Conservation (phyloP, 2,797 vertebrate species). For the Macropodus opercularis region DNA sequence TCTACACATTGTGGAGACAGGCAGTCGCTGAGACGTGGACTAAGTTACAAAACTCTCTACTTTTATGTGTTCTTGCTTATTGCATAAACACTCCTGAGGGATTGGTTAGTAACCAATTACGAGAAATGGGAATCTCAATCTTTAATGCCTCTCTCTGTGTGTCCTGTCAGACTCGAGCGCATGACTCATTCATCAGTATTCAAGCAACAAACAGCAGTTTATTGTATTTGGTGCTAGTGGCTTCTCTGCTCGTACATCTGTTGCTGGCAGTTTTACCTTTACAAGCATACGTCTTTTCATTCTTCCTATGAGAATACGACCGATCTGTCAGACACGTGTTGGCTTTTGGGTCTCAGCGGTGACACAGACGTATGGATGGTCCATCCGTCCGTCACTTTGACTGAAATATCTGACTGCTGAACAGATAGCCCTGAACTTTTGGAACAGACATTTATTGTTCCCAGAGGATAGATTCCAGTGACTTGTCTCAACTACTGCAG, state of each 20-base stretch:
- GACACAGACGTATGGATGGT: not conserved
- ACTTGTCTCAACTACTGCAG: not conserved
- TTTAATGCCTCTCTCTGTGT: not conserved
- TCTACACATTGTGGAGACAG: conserved; percentile 20
- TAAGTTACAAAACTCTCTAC: conserved; percentile 26
- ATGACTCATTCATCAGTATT: conserved; percentile 9
- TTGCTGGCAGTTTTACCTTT: not conserved
- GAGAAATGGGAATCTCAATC: conserved; percentile 25
- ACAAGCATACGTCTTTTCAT: too few species aligned
- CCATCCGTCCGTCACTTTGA: not conserved
- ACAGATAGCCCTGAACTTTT: not conserved
- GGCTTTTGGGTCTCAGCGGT: not conserved
- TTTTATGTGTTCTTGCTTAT: conserved; percentile 24
- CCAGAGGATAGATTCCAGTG: not conserved
- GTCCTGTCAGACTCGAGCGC: conserved; percentile 6
- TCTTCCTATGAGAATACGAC: not conserved
- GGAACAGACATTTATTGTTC: not conserved
- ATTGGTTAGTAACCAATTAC: conserved; percentile 21
- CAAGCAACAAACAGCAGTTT: not conserved
- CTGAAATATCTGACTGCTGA: too few species aligned
- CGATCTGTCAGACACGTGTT: not conserved
- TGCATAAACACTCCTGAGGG: conserved; percentile 13
- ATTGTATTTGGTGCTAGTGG: not conserved
- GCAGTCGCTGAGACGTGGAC: conserved; percentile 25
- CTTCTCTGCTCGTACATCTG: not conserved